These are phyloP conservation scores for Blennius ocellaris DNA, from an alignment of 2,113 vertebrate genomes.

Conservation along the genomic window DNA sequence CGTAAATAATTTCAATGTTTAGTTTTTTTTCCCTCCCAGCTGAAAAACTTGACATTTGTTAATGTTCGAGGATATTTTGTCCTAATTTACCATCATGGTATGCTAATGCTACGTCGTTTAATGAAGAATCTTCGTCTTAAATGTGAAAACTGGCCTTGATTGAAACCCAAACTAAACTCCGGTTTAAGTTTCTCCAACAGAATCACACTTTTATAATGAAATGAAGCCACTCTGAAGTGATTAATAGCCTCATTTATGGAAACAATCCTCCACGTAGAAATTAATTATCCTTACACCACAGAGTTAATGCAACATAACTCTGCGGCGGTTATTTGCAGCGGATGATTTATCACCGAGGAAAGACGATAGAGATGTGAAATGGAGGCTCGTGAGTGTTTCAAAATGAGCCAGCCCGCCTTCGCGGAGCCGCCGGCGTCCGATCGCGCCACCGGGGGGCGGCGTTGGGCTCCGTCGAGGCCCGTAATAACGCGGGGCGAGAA, in stretches of 20 bases:
- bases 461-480: slow-evolving; percentile 31
- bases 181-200: slow-evolving; percentile 9
- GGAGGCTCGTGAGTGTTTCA: slow-evolving; percentile 36
- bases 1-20: too few relatives aligned
- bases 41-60: too few relatives aligned
- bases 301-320: slow-evolving; percentile 31
- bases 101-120: too few relatives aligned
- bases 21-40: too few relatives aligned
- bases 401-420: slow-evolving; percentile 19
- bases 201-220: slow-evolving; percentile 21
- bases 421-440: slow-evolving; percentile 18
- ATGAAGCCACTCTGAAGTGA: slow-evolving; percentile 38
- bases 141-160: too few relatives aligned
- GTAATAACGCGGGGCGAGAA: slow-evolving; percentile 28
- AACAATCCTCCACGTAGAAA: slow-evolving; percentile 37
- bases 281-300: slow-evolving; percentile 39
- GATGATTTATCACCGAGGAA: slow-evolving; percentile 40
- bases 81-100: too few relatives aligned
- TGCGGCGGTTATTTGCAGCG: slow-evolving; percentile 33
- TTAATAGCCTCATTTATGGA: slow-evolving; percentile 47
- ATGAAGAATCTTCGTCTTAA: too few relatives aligned
- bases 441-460: slow-evolving; percentile 45
- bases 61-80: too few relatives aligned
- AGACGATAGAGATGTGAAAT: slow-evolving; percentile 26
- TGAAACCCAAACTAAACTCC: too few relatives aligned